Base-by-base conservation (phyloP, 2,888 invertebrate species). In the Nasonia oneida region DNA sequence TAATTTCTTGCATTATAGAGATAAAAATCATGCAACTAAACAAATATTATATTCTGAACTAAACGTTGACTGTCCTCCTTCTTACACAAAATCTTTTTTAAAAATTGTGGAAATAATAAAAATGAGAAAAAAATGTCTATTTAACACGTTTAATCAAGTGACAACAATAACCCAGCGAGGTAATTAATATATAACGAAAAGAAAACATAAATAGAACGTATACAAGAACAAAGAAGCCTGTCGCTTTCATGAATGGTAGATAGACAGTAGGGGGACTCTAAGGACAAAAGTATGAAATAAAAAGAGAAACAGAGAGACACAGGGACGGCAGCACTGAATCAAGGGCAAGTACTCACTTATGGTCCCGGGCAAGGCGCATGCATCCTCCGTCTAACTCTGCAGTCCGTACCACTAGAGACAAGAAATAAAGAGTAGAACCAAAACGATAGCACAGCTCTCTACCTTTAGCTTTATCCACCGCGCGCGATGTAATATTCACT, bases 311-410 rank as follows among this genome's bases (percentile, higher is more conserved):
- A 57, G 71, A 76, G 37, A 67, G n/a, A 70, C 18, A 57, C 50
- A 61, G 50, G 73, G 33, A 29, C 50, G 82, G 83, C 61, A 79
- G 86, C 61, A 76, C 79, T 86, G 81, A 81, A 90, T 91, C 89
- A 90, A 91, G 88, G 90, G 91, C 90, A 87, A 91, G 91, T 93
- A 93, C 93, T 93, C 92, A 93, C 93, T 90, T 91, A 92, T 93
- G 93, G 92, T 93, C 93, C 93, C 92, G 92, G 93, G 92, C 91
- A 93, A 93, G 93, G 93, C 92, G 93, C 93, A 93, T 93, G 93
- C 93, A 93, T 93, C 93, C 93, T 93, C 93, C 93, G 93, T 93
- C 93, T 93, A 93, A 93, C 93, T 93, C 93, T 93, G 93, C 93
- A 93, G 93, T 93, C 93, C 93, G 93, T 93, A 93, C 93, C 93